Base-by-base conservation (phyloP, 2,888 invertebrate genomes). In the Dinocampus coccinellae region DNA sequence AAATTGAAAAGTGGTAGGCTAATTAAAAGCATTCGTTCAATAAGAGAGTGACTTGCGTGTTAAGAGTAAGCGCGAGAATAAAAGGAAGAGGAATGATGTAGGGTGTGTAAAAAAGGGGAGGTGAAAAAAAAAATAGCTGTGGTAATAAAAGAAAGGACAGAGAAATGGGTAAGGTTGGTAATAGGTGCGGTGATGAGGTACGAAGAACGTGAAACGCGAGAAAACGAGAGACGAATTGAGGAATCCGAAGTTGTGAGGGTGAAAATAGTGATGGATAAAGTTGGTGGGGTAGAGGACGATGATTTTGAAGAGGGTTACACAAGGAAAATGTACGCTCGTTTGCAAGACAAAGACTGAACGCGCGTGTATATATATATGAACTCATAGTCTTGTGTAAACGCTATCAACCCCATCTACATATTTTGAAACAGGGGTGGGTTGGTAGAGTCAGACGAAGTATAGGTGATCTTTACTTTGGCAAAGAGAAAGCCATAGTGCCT, bases 301-400 rank as follows among this genome's bases (percentile, higher is more conserved):
- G 42, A 11, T 22, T 20, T 53, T 60, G 20, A 52, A 57, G 68
- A 34, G 52, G 42, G 66, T 60, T 60, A 47, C 39, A 65, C 70
- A 76, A 77, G 78, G 78, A 74, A 76, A 61, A 80, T 78, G 80
- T 75, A 81, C 80, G 77, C 82, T 83, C 81, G 84, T 84, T 84
- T 83, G 83, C 82, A 84, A 84, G 83, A 84, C 83, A 82, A 84
- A 84, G 84, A 84, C 80, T 79, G 76, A 78, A 77, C 80, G 76
- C 74, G 55, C 42, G 24, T 55, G n/a, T 62, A 64, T 11, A 36
- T 47, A 29, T 55, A 55, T 80, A 80, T 78, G 81, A 80, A 77
- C 78, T 79, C 79, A 78, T 80, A 81, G 81, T 79, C 81, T 80
- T 81, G 83, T 80, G 81, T 83, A 83, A 84, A 83, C 81, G 82